These are phyloP conservation scores for Xestia xanthographa DNA, from an alignment of 2,888 invertebrate species.

Conservation along the genomic window DNA sequence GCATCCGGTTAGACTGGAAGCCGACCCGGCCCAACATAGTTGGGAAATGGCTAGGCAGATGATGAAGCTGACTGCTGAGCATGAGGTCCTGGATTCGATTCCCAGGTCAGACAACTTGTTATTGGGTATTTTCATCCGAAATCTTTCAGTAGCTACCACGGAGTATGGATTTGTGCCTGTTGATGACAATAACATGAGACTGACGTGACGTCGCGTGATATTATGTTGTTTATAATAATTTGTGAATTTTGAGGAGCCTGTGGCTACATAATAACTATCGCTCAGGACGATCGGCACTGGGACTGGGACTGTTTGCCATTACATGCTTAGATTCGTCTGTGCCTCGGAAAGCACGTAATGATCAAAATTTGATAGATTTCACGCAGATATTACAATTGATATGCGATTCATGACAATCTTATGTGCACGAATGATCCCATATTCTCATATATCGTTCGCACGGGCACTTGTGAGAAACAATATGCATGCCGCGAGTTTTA, in stretches of 20 bases:
- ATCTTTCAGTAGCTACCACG: neutral
- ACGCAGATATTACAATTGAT: slow-evolving; percentile 46
- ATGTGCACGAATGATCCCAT: slow-evolving; percentile 61
- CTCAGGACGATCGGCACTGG: no score
- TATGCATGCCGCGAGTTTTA: slow-evolving; percentile 75
- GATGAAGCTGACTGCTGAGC: neutral
- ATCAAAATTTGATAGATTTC: slow-evolving; percentile 32
- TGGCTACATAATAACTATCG: no score
- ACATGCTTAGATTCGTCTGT: no score
- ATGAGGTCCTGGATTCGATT: neutral
- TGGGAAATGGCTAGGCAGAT: no score
- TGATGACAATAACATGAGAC: neutral
- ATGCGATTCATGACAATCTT: slow-evolving; percentile 49
- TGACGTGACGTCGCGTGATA: neutral
- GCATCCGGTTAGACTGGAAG: no score
- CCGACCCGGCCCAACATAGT: no score
- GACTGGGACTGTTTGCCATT: no score
- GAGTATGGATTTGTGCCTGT: neutral
- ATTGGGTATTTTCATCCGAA: neutral
- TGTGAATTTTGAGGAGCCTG: neutral
- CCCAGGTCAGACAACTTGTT: neutral
- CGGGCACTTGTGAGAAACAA: slow-evolving; percentile 66
- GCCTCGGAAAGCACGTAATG: no score
- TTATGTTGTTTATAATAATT: slow-evolving; percentile 34
- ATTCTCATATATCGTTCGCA: slow-evolving; percentile 58